phyloP scores from a whole-genome alignment of 2,113 vertebrate genomes.

The Podarcis cretensis region DNA sequence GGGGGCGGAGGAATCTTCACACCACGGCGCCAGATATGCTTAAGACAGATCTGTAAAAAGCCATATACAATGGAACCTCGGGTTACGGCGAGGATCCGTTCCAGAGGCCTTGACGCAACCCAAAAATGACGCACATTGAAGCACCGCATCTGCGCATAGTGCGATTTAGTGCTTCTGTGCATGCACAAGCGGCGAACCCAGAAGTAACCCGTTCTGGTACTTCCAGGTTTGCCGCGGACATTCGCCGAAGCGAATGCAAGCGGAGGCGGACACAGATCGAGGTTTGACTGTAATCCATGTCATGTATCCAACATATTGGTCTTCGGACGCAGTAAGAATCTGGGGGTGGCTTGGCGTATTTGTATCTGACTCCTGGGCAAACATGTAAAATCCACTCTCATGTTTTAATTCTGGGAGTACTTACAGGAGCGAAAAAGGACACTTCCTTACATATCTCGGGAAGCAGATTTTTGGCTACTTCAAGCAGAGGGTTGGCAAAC shows the following conservation, averaged over 20 bases:
- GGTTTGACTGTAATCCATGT: too few relatives aligned
- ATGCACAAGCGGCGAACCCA: accelerated
- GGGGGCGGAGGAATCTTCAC: too few relatives aligned
- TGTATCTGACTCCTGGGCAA: not conserved
- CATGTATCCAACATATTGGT: not conserved
- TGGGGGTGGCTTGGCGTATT: not conserved
- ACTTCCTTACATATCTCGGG: not conserved
- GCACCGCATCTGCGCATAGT: too few relatives aligned
- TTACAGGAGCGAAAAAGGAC: not conserved
- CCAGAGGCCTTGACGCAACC: accelerated
- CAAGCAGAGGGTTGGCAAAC: accelerated
- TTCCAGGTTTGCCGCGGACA: too few relatives aligned
- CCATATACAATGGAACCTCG: too few relatives aligned
- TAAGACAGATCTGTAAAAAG: too few relatives aligned
- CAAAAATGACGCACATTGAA: too few relatives aligned
- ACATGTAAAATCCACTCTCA: not conserved
- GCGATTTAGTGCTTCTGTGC: too few relatives aligned
- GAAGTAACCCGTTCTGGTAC: too few relatives aligned
- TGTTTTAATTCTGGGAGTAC: not conserved
- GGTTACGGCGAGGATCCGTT: too few relatives aligned
- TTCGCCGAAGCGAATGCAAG: accelerated
- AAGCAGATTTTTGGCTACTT: not conserved
- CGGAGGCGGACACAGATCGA: accelerated
- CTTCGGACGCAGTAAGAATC: not conserved
- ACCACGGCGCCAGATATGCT: too few relatives aligned